Percentiles rank a stretch among this genome's conserved stretches.
phyloP scores from a whole-genome alignment of 2,888 invertebrate genomes.

The Rugalucina vietnamica region DNA sequence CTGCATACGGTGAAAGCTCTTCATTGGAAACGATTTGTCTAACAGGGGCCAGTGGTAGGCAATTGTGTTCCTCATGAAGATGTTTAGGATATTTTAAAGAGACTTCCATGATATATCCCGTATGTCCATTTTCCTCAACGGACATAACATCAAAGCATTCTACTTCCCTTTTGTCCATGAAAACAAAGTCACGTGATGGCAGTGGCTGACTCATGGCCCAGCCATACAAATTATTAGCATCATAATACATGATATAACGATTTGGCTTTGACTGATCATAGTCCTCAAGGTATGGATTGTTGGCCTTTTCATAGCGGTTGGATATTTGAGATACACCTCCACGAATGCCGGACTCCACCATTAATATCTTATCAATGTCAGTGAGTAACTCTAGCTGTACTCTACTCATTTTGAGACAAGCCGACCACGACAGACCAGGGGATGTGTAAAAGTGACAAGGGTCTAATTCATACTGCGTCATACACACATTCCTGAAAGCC shows the following conservation, averaged over 20 bases:
- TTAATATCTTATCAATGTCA: constrained; percentile 69
- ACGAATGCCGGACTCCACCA: constrained; percentile 58
- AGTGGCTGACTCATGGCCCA: constrained; percentile 67
- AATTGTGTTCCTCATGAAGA: constrained; percentile 35
- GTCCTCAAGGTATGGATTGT: constrained; percentile 70
- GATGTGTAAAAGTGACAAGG: constrained; percentile 71
- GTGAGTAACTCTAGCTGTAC: constrained; percentile 70
- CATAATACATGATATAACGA: constrained; percentile 19
- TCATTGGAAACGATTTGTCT: constrained; percentile 1
- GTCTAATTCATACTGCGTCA: constrained; percentile 70
- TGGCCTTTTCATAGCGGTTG: constrained; percentile 54
- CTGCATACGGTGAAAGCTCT: constrained; percentile 28
- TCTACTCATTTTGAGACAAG: constrained; percentile 70
- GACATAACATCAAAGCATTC: constrained; percentile 21
- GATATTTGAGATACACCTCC: constrained; percentile 63
- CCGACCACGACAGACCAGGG: constrained; percentile 78
- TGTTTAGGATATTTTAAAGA: constrained; percentile 25
- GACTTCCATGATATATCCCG: constrained; percentile 40
- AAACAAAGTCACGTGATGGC: constrained; percentile 52
- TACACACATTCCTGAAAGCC: constrained; percentile 71
- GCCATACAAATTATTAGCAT: constrained; percentile 45
- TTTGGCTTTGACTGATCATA: background rate
- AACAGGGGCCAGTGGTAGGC: constrained; percentile 28
- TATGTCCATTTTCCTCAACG: constrained; percentile 5
- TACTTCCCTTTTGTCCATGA: constrained; percentile 20